A percentile compares a stretch with the other conserved stretches of the same genome.
These are phyloP conservation scores for Aphis gossypii DNA, from an alignment of 1,140 invertebrate species.

Conservation along the genomic window DNA sequence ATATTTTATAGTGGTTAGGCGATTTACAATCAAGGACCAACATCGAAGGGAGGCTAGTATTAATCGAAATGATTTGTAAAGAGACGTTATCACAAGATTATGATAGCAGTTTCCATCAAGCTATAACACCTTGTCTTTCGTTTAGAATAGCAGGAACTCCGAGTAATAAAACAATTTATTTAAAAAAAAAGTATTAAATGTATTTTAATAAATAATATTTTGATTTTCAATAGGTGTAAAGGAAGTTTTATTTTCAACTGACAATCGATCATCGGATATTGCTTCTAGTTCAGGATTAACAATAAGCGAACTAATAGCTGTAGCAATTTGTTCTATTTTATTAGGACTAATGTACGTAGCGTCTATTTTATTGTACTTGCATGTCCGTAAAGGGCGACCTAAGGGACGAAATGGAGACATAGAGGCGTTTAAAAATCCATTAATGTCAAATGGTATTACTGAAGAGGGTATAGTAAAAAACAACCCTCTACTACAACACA, in stretches of 20 bases:
- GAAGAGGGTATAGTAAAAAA: constrained; percentile 73
- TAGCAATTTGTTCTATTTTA: constrained; percentile 79
- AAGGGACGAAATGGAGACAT: constrained; percentile 33
- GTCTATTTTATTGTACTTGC: constrained; percentile 81
- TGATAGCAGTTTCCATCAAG: constrained; percentile 63
- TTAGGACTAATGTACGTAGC: constrained; percentile 83
- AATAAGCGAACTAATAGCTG: constrained; percentile 77
- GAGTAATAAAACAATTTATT: constrained; percentile 67
- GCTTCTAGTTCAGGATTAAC: constrained; percentile 66
- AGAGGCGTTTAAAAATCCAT: constrained; percentile 52
- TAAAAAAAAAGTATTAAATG: not conserved
- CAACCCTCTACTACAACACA: constrained; percentile 72
- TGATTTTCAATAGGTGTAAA: constrained; percentile 69
- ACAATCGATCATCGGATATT: constrained; percentile 69
- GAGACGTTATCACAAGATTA: constrained; percentile 68
- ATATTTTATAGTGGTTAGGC: constrained; percentile 76
- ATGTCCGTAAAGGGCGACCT: constrained; percentile 67
- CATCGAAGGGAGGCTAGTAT: constrained; percentile 80
- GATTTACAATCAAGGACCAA: constrained; percentile 74
- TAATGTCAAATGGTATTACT: constrained; percentile 40
- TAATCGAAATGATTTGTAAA: constrained; percentile 80
- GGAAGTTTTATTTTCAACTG: constrained; percentile 78
- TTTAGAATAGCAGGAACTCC: constrained; percentile 84
- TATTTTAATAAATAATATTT: not conserved
- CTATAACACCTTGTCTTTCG: constrained; percentile 82